Conservation (phyloP, 1,140 invertebrate species). For the Caenorhabditis inopinata region DNA sequence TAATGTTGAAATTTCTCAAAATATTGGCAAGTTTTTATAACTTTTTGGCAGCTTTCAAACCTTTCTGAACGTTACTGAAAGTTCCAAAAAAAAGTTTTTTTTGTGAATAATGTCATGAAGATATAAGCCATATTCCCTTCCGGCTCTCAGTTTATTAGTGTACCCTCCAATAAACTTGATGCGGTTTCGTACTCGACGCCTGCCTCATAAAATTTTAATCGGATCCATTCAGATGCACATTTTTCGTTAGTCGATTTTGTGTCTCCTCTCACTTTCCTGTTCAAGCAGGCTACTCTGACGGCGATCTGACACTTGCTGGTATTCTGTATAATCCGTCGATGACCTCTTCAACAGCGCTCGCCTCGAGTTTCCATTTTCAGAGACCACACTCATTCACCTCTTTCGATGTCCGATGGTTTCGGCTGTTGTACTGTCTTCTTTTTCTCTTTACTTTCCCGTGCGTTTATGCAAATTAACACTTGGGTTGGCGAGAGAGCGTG, state of each 20-base stretch:
- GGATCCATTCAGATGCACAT: not conserved
- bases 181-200: not conserved
- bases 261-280: not conserved
- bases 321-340: conserved; percentile 4
- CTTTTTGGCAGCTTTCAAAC: no score
- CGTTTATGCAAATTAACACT: conserved; percentile 30
- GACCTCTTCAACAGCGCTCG: not conserved
- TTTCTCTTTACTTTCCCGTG: not conserved
- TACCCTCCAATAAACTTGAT: conserved; percentile 9
- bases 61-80: no score
- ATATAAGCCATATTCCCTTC: not conserved
- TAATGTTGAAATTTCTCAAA: no score
- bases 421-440: not conserved
- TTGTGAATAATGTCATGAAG: no score
- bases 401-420: not conserved
- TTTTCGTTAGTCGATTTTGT: no score
- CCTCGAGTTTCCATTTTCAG: not conserved
- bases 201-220: conserved; percentile 7
- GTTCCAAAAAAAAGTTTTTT: no score
- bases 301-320: not conserved
- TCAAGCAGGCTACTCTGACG: no score
- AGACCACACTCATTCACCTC: not conserved
- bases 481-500: not conserved
- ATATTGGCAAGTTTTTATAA: no score
- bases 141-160: not conserved